Base-by-base conservation (phyloP, 2,888 invertebrate species). In the Aplocera efformata region DNA sequence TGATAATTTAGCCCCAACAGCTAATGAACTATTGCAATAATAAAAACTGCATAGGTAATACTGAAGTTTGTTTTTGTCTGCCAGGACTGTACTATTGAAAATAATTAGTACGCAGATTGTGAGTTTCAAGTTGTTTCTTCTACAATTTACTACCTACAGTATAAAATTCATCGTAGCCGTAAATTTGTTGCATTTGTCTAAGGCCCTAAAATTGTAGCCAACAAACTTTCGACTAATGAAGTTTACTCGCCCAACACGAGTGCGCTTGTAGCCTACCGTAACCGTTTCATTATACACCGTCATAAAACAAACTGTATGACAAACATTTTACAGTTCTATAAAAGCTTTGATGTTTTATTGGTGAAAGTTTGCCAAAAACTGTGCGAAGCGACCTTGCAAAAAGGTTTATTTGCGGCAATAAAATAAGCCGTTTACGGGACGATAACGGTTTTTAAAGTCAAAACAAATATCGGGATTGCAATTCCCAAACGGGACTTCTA, bases 321-420 rank as follows among this genome's bases (percentile, higher is more conserved):
- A 46, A 32, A 34, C 41, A 32, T 33, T 48, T 43, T 32, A 48
- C 43, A 34, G 38, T 48, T 42, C 37, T 50, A 33, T 45, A 30
- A 36, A 46, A 29, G 23, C 42, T 50, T 46, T 42, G 35, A 39
- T 43, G 41, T 41, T 46, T 44, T 48, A 50, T 50, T 48, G 40
- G 46, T 25, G 45, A 54, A 54, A 54, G 49, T 46, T 46, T 45
- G 43, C 46, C 32, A 37, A 45, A 45, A 40, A 46, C 34, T 37
- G 25, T 27, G 23, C 22, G 33, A 29, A 32, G 44, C 25, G 29
- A 42, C 40, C 25, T 48, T 50, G 50, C 51, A 46, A 50, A 52
- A 60, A 35, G 48, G 54, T 58, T 77, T 76, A 65, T 73, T 72
- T 61, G 59, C 59, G 52, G 71, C 61, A 76, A 76, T 82, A 80